Conservation (phyloP, 2,888 invertebrate species). For the Synergus laeviventris region DNA sequence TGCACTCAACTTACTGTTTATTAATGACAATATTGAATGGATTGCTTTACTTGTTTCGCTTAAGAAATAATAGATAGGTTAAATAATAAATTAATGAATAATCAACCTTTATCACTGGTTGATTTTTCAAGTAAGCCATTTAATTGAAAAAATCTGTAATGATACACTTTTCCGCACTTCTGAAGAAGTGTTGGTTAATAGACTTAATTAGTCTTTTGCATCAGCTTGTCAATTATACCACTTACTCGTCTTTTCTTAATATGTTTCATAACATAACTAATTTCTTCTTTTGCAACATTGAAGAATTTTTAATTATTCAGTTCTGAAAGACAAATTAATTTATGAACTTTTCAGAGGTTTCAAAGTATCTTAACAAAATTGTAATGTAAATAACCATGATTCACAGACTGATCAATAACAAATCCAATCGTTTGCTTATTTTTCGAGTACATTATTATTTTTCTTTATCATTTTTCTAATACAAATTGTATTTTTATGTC, state of each 20-base stretch:
- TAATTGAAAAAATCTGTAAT: not conserved
- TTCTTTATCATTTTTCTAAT: conserved; percentile 30
- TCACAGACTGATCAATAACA: not conserved
- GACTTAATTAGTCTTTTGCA: conserved; percentile 14
- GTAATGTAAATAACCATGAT: not conserved
- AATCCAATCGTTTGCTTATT: conserved; percentile 31
- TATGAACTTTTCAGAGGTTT: no score
- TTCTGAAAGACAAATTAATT: no score
- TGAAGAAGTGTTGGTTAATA: not conserved
- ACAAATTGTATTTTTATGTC: conserved; percentile 42
- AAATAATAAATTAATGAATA: not conserved
- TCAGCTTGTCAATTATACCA: conserved; percentile 22
- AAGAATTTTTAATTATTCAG: no score
- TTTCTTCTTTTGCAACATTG: not conserved
- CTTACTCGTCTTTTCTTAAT: conserved; percentile 9
- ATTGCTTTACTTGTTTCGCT: not conserved
- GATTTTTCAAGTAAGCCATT: not conserved
- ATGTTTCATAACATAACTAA: not conserved
- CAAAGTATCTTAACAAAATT: no score
- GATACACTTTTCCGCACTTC: not conserved
- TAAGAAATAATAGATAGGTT: not conserved
- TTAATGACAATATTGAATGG: not conserved
- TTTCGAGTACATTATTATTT: conserved; percentile 5
- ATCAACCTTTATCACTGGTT: not conserved
- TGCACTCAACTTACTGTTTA: not conserved